Evolutionary conservation across 2,113 vertebrate genomes (phyloP).

Genomic region (Ceyx melanurus): DNA sequence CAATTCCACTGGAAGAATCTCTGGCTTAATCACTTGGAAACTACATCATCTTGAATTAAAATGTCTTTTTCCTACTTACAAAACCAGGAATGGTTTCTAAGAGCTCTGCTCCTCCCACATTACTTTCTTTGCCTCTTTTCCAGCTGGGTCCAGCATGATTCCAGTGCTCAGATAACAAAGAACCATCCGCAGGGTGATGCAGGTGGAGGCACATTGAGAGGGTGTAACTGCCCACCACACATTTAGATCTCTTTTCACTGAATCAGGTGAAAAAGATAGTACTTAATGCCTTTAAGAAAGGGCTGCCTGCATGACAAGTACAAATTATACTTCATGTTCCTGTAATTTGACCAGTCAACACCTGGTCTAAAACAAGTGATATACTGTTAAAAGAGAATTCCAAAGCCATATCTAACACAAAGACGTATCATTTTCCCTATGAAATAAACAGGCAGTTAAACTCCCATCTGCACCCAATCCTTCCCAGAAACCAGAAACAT

Average conservation of each 20-base stretch:
- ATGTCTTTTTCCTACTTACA: slow-evolving; percentile 44
- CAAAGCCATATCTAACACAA: slow-evolving; percentile 40
- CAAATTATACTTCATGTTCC: slow-evolving; percentile 53
- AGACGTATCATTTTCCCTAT: slow-evolving; percentile 1
- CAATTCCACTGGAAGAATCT: slow-evolving; percentile 33
- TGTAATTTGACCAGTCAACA: slow-evolving; percentile 62
- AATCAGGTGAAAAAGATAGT: slow-evolving; percentile 50
- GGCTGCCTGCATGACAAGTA: slow-evolving; percentile 49
- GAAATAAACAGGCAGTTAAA: slow-evolving; percentile 62
- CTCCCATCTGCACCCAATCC: background rate
- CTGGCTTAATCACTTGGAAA: slow-evolving; percentile 43
- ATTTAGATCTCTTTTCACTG: slow-evolving; percentile 41
- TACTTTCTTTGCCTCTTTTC: slow-evolving; percentile 30
- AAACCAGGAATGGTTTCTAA: slow-evolving; percentile 29
- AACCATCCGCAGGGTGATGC: background rate
- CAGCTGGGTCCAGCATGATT: slow-evolving; percentile 24
- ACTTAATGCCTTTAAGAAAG: slow-evolving; percentile 37
- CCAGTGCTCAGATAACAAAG: slow-evolving; percentile 32
- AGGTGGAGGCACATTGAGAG: background rate
- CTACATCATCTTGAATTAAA: slow-evolving; percentile 28
- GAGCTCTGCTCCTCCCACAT: background rate
- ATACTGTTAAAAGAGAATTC: slow-evolving; percentile 52
- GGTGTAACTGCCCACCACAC: background rate
- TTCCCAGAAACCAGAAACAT: slow-evolving; percentile 26
- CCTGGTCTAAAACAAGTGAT: slow-evolving; percentile 57